Percentiles rank a stretch among this genome's conserved stretches.
These are phyloP conservation scores for Pyralis farinalis DNA, from an alignment of 2,888 invertebrate species.

Conservation along the genomic window DNA sequence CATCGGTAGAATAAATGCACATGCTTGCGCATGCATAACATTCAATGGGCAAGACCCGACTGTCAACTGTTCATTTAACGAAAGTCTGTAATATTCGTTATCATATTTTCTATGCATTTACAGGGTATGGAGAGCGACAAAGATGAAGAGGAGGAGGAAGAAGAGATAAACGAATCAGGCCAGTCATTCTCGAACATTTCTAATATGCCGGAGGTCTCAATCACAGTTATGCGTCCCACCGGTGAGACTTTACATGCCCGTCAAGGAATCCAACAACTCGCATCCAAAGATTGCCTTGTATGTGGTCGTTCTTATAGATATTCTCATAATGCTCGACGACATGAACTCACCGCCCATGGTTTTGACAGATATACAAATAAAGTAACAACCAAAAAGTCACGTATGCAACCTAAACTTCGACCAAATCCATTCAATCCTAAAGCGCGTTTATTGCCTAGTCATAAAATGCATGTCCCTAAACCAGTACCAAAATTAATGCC, in stretches of 20 bases:
- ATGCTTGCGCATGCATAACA: too few species aligned
- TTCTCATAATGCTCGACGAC: conserved; percentile 74
- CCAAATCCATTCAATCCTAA: conserved; percentile 76
- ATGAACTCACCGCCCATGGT: conserved; percentile 69
- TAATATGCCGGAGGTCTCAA: conserved; percentile 69
- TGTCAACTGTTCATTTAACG: too few species aligned
- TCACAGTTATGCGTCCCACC: conserved; percentile 69
- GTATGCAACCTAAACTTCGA: conserved; percentile 64
- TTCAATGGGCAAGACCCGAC: too few species aligned
- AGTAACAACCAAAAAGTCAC: conserved; percentile 51
- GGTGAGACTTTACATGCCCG: conserved; percentile 67
- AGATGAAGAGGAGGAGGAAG: conserved; percentile 62
- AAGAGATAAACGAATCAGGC: conserved; percentile 38
- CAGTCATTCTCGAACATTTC: conserved; percentile 44
- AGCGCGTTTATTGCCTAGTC: conserved; percentile 71
- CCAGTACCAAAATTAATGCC: conserved; percentile 51
- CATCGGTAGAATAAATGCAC: too few species aligned
- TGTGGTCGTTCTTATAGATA: conserved; percentile 74
- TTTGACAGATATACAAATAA: conserved; percentile 77
- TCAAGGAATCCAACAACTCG: conserved; percentile 73
- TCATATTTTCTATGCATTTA: conserved; percentile 23
- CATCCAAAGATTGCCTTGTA: conserved; percentile 74
- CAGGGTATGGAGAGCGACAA: conserved; percentile 70
- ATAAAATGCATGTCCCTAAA: conserved; percentile 65
- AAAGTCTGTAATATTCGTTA: too few species aligned